These are phyloP conservation scores for Sisor rabdophorus DNA, from an alignment of 2,113 vertebrate genomes.

Conservation along the genomic window DNA sequence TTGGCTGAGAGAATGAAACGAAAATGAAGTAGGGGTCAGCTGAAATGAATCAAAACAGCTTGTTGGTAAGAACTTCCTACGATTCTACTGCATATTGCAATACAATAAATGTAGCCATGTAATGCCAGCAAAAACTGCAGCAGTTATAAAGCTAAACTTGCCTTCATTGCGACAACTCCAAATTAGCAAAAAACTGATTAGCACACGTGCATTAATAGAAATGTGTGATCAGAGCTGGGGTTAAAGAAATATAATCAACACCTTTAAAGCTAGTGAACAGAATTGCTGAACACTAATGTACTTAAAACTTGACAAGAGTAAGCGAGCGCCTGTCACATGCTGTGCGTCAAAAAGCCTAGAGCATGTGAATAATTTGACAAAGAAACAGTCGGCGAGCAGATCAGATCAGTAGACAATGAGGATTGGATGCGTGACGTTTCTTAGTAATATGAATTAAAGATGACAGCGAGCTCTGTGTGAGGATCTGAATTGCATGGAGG, in stretches of 20 bases:
- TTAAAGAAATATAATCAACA: neutral
- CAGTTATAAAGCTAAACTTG: too few species aligned
- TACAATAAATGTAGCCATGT: too few species aligned
- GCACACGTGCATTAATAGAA: neutral
- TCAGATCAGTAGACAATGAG: conserved; percentile 39
- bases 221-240: neutral
- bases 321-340: conserved; percentile 9
- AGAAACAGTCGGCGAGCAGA: conserved; percentile 22
- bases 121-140: too few species aligned
- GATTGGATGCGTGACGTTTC: conserved; percentile 13
- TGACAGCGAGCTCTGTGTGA: conserved; percentile 38
- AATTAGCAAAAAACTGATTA: too few species aligned
- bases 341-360: conserved; percentile 14
- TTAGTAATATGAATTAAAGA: conserved; percentile 47
- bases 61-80: too few species aligned
- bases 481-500: conserved; percentile 34
- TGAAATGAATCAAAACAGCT: too few species aligned
- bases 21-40: too few species aligned
- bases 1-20: too few species aligned
- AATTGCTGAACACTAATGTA: neutral
- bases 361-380: conserved; percentile 34
- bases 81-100: too few species aligned
- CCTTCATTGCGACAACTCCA: too few species aligned
- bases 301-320: conserved; percentile 4
- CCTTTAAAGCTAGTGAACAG: neutral